phyloP scores from a whole-genome alignment of 2,797 vertebrate genomes.

The Betta splendens region DNA sequence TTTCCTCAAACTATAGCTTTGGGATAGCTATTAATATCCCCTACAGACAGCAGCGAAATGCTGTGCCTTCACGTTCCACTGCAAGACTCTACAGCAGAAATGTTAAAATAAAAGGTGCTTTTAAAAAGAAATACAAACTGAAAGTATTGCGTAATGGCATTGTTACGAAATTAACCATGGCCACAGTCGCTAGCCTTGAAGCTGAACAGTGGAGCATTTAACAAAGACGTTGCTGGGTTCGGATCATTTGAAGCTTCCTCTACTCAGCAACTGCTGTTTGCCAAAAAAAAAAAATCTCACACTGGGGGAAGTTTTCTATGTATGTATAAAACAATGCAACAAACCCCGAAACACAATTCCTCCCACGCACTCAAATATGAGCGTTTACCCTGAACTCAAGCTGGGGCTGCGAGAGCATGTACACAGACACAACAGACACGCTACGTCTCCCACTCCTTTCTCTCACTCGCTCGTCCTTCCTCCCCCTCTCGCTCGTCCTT shows the following conservation, averaged over 20 bases:
- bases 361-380: conserved; percentile 49
- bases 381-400: conserved; percentile 52
- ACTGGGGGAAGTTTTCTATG: conserved; percentile 34
- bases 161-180: conserved; percentile 28
- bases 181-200: conserved; percentile 14
- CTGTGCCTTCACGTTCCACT: conserved; percentile 56
- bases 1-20: conserved; percentile 84
- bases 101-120: conserved; percentile 35
- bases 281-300: conserved; percentile 35
- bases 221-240: conserved; percentile 28
- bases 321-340: conserved; percentile 24
- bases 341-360: conserved; percentile 43
- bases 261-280: conserved; percentile 12
- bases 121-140: conserved; percentile 34
- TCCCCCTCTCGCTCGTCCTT: no score
- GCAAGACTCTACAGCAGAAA: conserved; percentile 41
- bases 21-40: conserved; percentile 83
- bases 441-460: conserved; percentile 23
- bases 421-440: conserved; percentile 29
- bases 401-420: conserved; percentile 19
- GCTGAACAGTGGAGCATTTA: conserved; percentile 21
- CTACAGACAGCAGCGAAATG: conserved; percentile 73
- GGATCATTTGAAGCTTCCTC: conserved; percentile 45
- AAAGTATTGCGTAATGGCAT: conserved; percentile 29
- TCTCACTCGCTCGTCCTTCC: conserved; percentile 15